phyloP scores from a whole-genome alignment of 2,888 invertebrate species.

The Antheraea assamensis region DNA sequence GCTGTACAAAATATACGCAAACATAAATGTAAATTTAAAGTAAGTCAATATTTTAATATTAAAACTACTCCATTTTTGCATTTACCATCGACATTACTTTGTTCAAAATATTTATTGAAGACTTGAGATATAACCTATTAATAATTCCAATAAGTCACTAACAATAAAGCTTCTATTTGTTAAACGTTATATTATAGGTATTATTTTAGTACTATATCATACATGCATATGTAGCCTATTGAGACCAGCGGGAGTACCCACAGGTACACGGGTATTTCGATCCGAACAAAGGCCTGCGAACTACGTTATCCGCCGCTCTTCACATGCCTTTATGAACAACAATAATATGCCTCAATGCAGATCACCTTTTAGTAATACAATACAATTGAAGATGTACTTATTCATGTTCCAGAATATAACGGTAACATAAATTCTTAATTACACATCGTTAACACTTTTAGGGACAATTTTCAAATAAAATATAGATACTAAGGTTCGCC shows the following conservation, averaged over 20 bases:
- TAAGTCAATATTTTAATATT: not conserved
- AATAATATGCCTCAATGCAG: not conserved
- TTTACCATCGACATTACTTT: not conserved
- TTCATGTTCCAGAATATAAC: not conserved
- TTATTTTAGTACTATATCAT: not conserved
- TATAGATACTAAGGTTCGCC: no score
- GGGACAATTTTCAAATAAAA: no score
- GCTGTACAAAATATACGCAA: not conserved
- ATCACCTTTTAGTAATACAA: not conserved
- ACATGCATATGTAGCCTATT: not conserved
- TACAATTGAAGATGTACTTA: not conserved
- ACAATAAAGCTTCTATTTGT: not conserved
- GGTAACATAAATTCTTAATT: not conserved
- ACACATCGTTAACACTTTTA: not conserved
- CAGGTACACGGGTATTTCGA: conserved; percentile 9
- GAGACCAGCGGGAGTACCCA: not conserved
- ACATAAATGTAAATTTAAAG: not conserved
- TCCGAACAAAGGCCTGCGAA: conserved; percentile 5
- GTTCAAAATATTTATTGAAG: not conserved
- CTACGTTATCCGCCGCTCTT: not conserved
- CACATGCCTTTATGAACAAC: conserved; percentile 5
- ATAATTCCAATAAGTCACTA: not conserved
- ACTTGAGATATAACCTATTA: not conserved
- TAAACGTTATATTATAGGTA: not conserved
- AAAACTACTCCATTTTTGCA: not conserved